Percentiles rank a stretch among this genome's conserved stretches.
Conservation (phyloP, 1,140 invertebrate species). For the Drosophila neocordata region DNA sequence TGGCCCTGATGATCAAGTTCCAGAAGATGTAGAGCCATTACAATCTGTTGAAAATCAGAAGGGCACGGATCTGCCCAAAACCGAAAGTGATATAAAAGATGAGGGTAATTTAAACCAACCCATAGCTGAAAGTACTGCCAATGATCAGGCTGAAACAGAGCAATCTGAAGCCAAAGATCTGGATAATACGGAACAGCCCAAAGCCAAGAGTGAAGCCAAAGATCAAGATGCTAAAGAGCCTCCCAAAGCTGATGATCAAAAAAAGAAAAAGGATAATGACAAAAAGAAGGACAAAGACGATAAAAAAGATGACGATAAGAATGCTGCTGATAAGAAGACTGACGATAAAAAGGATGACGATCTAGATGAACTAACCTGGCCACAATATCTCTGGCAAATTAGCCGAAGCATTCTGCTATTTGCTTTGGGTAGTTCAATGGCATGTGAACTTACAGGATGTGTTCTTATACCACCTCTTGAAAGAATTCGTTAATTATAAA, state of each 20-base stretch:
- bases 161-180: neutral
- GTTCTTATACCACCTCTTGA: slow-evolving; percentile 11
- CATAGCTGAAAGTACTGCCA: too few species aligned
- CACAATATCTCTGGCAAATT: neutral
- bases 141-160: neutral
- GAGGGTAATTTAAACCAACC: neutral
- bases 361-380: neutral
- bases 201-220: too few species aligned
- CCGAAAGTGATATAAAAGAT: neutral
- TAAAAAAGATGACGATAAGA: neutral
- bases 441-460: slow-evolving; percentile 21
- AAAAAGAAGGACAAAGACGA: neutral
- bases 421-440: slow-evolving; percentile 14
- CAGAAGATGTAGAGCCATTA: neutral
- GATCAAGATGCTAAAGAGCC: neutral
- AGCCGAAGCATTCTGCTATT: slow-evolving; percentile 19
- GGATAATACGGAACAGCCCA: too few species aligned
- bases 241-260: too few species aligned
- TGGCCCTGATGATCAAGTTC: neutral
- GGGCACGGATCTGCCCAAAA: too few species aligned
- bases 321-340: neutral
- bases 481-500: neutral
- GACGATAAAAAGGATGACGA: neutral
- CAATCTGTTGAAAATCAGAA: neutral
- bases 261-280: neutral